A percentile compares a stretch with the other conserved stretches of the same genome.
These are phyloP conservation scores for Adela reaumurella DNA, from an alignment of 2,888 invertebrate genomes.

Conservation along the genomic window DNA sequence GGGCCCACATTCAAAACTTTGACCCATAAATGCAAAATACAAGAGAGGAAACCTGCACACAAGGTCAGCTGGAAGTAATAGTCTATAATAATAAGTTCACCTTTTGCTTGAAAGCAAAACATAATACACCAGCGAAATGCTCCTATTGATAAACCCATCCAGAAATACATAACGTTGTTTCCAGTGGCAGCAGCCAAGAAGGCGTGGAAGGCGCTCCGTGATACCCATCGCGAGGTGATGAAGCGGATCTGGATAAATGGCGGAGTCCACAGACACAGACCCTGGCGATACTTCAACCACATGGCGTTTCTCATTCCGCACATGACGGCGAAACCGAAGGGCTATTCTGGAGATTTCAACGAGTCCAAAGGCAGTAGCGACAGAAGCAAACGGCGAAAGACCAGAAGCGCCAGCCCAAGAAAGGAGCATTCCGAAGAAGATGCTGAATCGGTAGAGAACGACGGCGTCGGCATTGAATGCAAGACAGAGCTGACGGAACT, in stretches of 20 bases:
- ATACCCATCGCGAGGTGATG: conserved; percentile 1
- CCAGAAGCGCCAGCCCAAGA: neutral
- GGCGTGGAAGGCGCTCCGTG: neutral
- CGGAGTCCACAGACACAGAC: neutral
- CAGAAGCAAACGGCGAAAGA: neutral
- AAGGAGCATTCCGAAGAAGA: neutral
- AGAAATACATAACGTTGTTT: no score
- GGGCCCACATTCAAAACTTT: no score
- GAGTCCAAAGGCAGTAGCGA: neutral
- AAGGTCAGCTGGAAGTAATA: no score
- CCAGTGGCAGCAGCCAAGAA: neutral
- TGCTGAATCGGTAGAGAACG: neutral
- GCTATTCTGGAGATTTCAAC: neutral
- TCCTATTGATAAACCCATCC: no score
- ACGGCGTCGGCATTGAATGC: neutral
- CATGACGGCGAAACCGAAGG: neutral
- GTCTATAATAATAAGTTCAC: no score
- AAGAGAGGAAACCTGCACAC: no score
- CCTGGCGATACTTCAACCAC: conserved; percentile 1
- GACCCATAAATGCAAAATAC: no score
- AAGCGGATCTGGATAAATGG: neutral
- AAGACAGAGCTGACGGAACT: neutral
- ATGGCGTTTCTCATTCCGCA: conserved; percentile 2
- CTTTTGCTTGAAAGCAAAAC: no score
- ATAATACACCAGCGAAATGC: no score